Percentiles rank a stretch among this genome's conserved stretches.
Evolutionary conservation across 2,888 invertebrate species (phyloP).

Genomic region (Dynastes maya): DNA sequence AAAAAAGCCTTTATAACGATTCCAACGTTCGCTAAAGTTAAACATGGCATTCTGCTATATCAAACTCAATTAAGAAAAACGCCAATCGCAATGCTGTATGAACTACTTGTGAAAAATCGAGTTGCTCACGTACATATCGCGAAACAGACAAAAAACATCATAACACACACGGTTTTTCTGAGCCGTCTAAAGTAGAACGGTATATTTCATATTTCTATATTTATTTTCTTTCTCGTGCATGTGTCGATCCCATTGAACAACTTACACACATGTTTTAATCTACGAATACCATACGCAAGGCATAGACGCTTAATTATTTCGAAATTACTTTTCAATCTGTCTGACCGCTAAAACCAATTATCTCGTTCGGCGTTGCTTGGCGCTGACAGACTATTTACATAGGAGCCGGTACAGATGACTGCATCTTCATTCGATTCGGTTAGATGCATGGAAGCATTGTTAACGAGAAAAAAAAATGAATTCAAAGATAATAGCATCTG

Average conservation of each 20-base stretch:
- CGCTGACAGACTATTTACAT: conserved; percentile 45
- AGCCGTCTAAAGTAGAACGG: neutral
- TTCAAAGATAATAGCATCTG: neutral
- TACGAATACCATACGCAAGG: neutral
- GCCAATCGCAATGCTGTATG: conserved; percentile 6
- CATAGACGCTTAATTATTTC: conserved; percentile 32
- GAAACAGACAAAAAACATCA: conserved; percentile 21
- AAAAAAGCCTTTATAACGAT: conserved; percentile 1
- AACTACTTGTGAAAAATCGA: neutral
- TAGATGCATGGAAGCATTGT: neutral
- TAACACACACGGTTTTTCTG: conserved; percentile 7
- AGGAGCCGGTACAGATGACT: conserved; percentile 34
- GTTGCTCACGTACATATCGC: neutral
- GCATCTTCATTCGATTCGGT: conserved; percentile 30
- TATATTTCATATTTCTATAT: conserved; percentile 13
- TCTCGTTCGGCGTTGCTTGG: conserved; percentile 31
- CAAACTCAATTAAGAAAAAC: conserved; percentile 20
- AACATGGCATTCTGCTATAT: neutral
- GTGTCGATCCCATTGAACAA: conserved; percentile 1
- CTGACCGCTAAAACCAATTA: conserved; percentile 45
- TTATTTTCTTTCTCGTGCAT: neutral
- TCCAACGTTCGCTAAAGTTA: neutral
- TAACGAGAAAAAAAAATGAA: neutral
- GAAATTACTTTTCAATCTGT: conserved; percentile 45
- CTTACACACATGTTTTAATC: conserved; percentile 3